Evolutionary conservation across 1,140 invertebrate genomes (phyloP), one percentile per base, ranked within the genome.

Genomic region (Cydia pomonella): DNA sequence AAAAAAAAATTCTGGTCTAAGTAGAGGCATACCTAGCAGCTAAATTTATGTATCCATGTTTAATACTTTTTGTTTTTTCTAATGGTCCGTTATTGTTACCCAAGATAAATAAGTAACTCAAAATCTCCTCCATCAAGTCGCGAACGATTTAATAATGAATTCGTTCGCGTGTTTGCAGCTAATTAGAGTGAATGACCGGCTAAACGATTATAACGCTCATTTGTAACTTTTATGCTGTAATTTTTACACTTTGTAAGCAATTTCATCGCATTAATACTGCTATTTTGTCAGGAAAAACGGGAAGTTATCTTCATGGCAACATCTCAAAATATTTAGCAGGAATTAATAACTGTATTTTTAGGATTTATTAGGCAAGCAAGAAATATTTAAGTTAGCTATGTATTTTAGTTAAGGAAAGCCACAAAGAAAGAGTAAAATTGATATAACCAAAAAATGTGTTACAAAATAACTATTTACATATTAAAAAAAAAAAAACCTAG

Each of bases 151-250:
- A 33, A 33, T 33, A 29, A 29, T 16, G 0, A 29, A 69, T 69
- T 33, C n/a, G 16, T 18, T 33, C 64, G 64, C 64, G 29, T 33
- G 64, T 10, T 69, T 38, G 29, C 53, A 7, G 10, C 3, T 69
- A 69, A 69, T 69, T 69, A 69, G 29, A 33, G 64, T 69, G 27
- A 69, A 69, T 33, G 64, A 69, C 64, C 64, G 33, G n/a, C 27
- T 33, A 33, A 18, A 41, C 64, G n/a, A 69, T 21, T 41, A 69
- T 38, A 69, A 69, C n/a, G 16, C 29, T 33, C 64, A 69, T 69
- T 69, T n/a, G 64, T 38, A 33, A 41, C 16, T 69, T 21, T 18
- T 33, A 18, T 41, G 29, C 29, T n/a, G 27, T 33, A 29, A 69
- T 38, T 38, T 29, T 69, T 18, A 38, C 64, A 69, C 64, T 12